phyloP scores from a whole-genome alignment of 2,113 vertebrate species.

The mouse (Mus musculus) region DNA sequence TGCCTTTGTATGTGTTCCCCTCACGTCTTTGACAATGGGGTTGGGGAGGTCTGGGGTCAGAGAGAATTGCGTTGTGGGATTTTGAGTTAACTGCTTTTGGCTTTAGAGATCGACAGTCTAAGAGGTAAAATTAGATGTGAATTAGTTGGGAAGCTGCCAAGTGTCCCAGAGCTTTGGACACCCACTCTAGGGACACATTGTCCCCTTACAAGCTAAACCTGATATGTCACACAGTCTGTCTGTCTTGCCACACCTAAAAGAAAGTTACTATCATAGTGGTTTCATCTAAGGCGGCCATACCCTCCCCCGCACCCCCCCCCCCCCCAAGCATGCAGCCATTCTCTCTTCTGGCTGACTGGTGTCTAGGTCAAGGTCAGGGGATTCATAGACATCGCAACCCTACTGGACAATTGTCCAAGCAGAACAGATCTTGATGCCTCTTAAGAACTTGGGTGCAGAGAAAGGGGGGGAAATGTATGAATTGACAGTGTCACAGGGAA shows the following conservation, averaged over 20 bases:
- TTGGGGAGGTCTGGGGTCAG: background rate
- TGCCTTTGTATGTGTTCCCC: conserved; percentile 19
- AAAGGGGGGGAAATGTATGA: background rate
- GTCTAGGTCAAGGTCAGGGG: background rate
- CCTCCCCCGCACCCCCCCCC: no score
- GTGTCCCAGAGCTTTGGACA: background rate
- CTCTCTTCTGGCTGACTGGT: background rate
- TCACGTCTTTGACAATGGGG: background rate
- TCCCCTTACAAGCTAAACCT: background rate
- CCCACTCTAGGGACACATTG: background rate
- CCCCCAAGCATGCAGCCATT: background rate
- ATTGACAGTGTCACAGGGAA: background rate
- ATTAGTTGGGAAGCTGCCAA: background rate
- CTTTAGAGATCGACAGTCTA: background rate
- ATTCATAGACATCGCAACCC: background rate
- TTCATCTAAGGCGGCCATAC: background rate
- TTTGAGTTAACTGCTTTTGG: background rate
- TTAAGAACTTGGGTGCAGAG: background rate
- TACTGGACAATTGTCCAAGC: background rate
- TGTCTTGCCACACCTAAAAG: background rate
- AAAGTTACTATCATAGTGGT: background rate
- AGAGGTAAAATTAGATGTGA: background rate
- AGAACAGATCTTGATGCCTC: background rate
- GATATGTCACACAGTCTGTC: background rate
- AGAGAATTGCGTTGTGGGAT: background rate